Evolutionary conservation across 2,888 invertebrate species (phyloP).

Genomic region (Rhagium mordax): DNA sequence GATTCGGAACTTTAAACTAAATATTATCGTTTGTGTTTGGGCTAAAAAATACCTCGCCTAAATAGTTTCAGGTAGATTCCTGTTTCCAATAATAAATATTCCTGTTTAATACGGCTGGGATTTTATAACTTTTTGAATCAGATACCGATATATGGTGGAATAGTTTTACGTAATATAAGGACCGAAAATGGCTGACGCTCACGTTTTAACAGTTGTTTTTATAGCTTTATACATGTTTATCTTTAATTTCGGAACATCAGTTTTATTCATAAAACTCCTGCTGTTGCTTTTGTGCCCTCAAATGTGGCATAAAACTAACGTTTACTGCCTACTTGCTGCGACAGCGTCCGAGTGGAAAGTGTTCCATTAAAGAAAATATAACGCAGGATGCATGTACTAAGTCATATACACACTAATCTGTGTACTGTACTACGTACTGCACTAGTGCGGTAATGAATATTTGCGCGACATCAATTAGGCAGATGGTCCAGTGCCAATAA

Average conservation of each 20-base stretch:
- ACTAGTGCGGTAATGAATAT: no score
- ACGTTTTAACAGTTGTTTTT: constrained; percentile 28
- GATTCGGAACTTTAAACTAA: no score
- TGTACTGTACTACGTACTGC: no score
- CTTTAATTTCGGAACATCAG: constrained; percentile 29
- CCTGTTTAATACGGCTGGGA: background rate
- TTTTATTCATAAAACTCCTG: constrained; percentile 21
- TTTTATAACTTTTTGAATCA: background rate
- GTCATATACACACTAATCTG: no score
- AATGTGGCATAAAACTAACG: background rate
- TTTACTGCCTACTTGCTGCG: background rate
- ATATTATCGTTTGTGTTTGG: no score
- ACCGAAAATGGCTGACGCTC: background rate
- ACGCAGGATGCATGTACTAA: background rate
- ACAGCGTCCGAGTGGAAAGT: background rate
- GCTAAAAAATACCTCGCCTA: background rate
- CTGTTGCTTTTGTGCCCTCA: constrained; percentile 9
- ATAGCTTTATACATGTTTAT: constrained; percentile 33
- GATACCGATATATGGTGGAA: background rate
- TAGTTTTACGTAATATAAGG: background rate
- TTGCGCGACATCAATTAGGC: no score
- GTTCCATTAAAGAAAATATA: background rate
- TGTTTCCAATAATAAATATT: background rate
- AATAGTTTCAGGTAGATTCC: background rate
- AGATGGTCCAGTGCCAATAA: no score